These are phyloP conservation scores for Aphaenogaster rudis DNA, from an alignment of 1,140 invertebrate species.

Conservation along the genomic window DNA sequence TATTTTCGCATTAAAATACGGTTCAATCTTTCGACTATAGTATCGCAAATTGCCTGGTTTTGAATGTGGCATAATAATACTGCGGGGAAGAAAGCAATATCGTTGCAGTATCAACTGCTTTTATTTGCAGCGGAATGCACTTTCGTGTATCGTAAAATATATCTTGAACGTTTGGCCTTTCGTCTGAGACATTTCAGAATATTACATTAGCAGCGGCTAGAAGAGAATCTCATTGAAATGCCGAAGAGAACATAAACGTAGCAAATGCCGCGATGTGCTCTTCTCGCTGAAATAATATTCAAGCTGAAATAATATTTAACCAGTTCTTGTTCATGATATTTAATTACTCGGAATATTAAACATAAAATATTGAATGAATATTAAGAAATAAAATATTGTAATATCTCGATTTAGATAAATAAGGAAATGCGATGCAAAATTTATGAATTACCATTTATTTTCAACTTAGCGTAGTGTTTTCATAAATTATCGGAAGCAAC, in stretches of 20 bases:
- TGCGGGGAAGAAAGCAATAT: constrained; percentile 17
- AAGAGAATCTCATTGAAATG: constrained; percentile 27
- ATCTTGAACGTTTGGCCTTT: constrained; percentile 25
- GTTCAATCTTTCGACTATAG: constrained; percentile 17
- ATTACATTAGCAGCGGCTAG: constrained; percentile 33
- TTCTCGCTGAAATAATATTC: neutral
- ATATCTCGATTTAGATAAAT: neutral
- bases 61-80: constrained; percentile 30
- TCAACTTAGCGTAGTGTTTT: neutral
- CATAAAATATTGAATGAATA: neutral
- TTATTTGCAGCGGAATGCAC: constrained; percentile 51
- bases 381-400: neutral
- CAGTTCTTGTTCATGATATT: neutral
- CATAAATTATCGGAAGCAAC: neutral
- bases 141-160: constrained; percentile 46
- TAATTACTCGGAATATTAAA: constrained; percentile 18
- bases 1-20: neutral
- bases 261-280: neutral
- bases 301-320: constrained; percentile 21
- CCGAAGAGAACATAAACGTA: constrained; percentile 31
- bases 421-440: neutral
- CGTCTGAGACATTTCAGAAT: constrained; percentile 46
- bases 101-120: constrained; percentile 28
- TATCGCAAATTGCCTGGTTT: constrained; percentile 17
- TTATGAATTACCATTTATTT: neutral